Base-by-base conservation (phyloP, 1,140 invertebrate genomes). In the Heterodera schachtii region DNA sequence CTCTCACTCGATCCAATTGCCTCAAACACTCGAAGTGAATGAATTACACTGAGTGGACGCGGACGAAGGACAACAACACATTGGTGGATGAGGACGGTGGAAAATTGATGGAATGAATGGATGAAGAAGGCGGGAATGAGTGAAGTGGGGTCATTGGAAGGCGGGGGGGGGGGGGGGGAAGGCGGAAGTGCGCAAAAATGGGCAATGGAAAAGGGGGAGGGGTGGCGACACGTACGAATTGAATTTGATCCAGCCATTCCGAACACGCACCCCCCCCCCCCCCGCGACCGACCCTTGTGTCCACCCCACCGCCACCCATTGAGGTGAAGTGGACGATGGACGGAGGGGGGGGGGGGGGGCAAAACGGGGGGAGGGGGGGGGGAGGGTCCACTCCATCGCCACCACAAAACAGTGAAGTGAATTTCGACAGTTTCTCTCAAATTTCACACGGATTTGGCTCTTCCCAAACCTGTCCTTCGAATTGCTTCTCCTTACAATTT, bases 1-100 rank as follows among this genome's bases (percentile, higher is more conserved):
- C 13, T 60, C 57, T 60, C 57, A 60, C 3, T 71, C 69, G 69
- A 71, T 71, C 69, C 69, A 71, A 71, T 71, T 71, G 69, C 69
- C 69, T 46, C 69, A 31, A 43, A 41, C 69, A 7, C 21, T 41
- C 69, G 16, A 60, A 60, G 57, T 60, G 57, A 71, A 71, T 71
- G 31, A 41, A 11, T 71, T 71, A n/a, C 69, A 71, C 31, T 9
- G 19, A 71, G n/a, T 71, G 69, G 69, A 46, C 31, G 67, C 7
- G 69, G 69, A 46, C 21, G 69, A 71, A 31, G 69, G 69, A 71
- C 69, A 69, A 60, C 11, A 16, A 16, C 3, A 19, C 3, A 60
- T 60, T 60, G 57, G 16, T 11, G 57, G 57, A 19, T 11, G 57
- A 60, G 3, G 13, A 60, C 9, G 13, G 13, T 11, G 13, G 16